Base-by-base conservation (phyloP, 37 sponge, comb jelly and placozoan genomes). In the Axinella damicornis region DNA sequence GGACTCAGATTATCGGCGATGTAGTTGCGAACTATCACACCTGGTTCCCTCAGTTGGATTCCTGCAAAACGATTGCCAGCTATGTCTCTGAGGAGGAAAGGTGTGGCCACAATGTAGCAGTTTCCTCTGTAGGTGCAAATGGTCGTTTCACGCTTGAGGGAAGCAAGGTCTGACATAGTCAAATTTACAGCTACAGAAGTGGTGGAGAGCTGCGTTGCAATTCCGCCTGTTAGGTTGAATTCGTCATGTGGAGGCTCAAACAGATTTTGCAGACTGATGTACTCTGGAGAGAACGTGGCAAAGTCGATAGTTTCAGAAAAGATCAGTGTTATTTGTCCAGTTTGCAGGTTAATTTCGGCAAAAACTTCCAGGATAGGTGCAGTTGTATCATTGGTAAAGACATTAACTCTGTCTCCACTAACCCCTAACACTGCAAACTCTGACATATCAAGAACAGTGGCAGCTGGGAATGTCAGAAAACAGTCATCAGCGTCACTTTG, bases 101-200 rank as follows among this genome's bases (percentile, higher is more conserved):
- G 24, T 25, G 77, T 53, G 41, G 88, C 80, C 16, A 55, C 38
- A 22, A 97, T 65, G 63, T 92, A 97, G 36, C 94, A 94, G 68
- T 94, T 92, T 21, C 92, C 94, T 65, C 95, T 80, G 87, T 86
- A 87, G 24, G 92, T 81, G 77, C 95, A 95, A 1, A 95, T 66
- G n/a, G 59, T 55, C 1, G 72, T 33, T 22, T 85, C 80, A 28
- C 81, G 73, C 73, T 95, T 91, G 32, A 95, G 68, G 13, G 75
- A 65, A 28, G 81, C 92, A 38, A 95, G 71, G 67, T 95, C 95
- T 24, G 75, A 65, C 83, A 89, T 89, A 21, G 73, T 83, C 25
- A 95, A 71, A 16, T 83, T 72, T 25, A 95, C 55, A 1, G 25
- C 40, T 19, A 88, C 31, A 65, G 80, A 54, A 20, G 86, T 95